Percentiles rank a stretch among this genome's conserved stretches.
These are phyloP conservation scores for Tiliqua scincoides DNA, from an alignment of 2,113 vertebrate species.

Conservation along the genomic window DNA sequence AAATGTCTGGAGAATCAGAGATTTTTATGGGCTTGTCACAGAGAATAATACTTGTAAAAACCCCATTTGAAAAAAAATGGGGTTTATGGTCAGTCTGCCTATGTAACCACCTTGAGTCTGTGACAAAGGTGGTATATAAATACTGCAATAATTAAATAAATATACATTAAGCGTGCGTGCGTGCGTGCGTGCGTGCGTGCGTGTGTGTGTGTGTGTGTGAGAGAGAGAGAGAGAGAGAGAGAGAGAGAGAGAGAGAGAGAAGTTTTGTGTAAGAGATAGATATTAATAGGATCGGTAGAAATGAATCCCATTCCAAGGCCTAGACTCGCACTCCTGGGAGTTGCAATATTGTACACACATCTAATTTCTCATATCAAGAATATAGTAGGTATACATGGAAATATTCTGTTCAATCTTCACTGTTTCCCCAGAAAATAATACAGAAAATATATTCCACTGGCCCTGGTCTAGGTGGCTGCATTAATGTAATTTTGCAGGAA, in stretches of 20 bases:
- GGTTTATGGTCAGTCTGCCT: too few relatives aligned
- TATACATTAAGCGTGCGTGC: too few relatives aligned
- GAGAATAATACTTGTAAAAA: too few relatives aligned
- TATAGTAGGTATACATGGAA: not conserved
- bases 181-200: not conserved
- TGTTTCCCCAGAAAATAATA: not conserved
- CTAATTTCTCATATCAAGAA: not conserved
- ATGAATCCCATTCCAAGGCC: not conserved
- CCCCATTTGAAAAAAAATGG: too few relatives aligned
- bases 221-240: too few relatives aligned
- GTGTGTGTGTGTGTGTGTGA: too few relatives aligned
- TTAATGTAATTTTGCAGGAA: not conserved
- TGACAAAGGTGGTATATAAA: too few relatives aligned
- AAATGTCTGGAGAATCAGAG: too few relatives aligned
- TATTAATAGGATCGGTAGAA: not conserved
- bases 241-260: not conserved
- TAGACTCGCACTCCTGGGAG: not conserved
- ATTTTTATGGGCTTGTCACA: too few relatives aligned
- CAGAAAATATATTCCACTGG: not conserved
- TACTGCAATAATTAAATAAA: too few relatives aligned
- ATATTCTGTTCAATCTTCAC: not conserved
- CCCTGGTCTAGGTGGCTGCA: accelerated
- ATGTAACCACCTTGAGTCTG: too few relatives aligned
- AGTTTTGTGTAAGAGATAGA: too few relatives aligned
- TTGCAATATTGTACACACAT: not conserved